Base-by-base conservation (phyloP, 2,888 invertebrate genomes). In the Bedellia somnulentella region DNA sequence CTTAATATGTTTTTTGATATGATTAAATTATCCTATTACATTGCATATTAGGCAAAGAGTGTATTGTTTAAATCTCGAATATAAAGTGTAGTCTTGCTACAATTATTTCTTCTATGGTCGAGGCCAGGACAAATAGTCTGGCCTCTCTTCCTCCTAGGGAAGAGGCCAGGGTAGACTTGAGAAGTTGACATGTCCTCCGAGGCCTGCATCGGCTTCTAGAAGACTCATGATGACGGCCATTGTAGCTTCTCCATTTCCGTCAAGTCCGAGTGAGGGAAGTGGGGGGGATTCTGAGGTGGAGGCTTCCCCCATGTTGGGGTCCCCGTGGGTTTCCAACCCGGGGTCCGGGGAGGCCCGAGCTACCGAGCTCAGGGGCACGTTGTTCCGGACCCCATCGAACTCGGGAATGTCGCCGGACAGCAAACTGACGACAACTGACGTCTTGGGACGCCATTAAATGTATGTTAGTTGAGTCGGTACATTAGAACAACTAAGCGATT, bases 221-320 rank as follows among this genome's bases (percentile, higher is more conserved):
- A 93, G 79, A 54, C 89, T 91, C 92, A 93, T 92, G 43, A 93
- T 90, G 40, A 92, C 91, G 1, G 92, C 90, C 90, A 93, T 92
- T 4, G 91, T 89, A 2, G 92, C 91, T 52, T 93, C 93, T 44
- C 92, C 90, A 52, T 88, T 89, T 23, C 87, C 89, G 47, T 89
- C 88, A 24, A 80, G 77, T 1, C 50, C 49, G 2, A 59, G 45
- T 1, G 58, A 42, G 0, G 57, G 52, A 9, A 59, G 45, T 1
- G 58, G 58, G 3, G 62, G 62, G 3, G 60, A 53, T 5, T 1
- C 15, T 9, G 3, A 12, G 6, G 8, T 6, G 26, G 24, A 16
- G 6, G 27, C 9, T 33, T 17, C 10, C 23, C 22, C 13, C 22
- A 14, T 8, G 14, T 21, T 21, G 21, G 9, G 21, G 2, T 21